Conservation (phyloP, 2,797 vertebrate species). For the Notoglanidium macrostoma region DNA sequence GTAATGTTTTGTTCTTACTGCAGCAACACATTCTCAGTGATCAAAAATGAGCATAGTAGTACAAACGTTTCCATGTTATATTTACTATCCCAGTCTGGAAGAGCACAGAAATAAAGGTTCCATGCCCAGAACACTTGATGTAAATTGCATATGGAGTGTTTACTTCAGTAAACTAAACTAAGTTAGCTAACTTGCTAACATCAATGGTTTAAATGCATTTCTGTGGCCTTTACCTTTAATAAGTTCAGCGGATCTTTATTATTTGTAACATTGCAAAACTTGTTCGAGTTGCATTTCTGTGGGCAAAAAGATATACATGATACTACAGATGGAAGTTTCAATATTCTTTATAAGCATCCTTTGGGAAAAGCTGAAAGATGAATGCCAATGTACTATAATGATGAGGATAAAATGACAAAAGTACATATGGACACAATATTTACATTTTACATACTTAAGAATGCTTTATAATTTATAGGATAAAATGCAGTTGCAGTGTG, state of each 20-base stretch:
- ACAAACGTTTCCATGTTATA: not conserved
- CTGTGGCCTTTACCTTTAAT: conserved; percentile 10
- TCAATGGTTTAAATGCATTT: not conserved
- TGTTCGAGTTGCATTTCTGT: not conserved
- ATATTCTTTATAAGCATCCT: not conserved
- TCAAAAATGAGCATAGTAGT: not conserved
- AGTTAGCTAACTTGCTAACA: not conserved
- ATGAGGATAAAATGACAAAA: not conserved
- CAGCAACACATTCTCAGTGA: not conserved
- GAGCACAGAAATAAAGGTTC: conserved; percentile 43
- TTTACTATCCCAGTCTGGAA: conserved; percentile 6
- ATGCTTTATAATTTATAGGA: not conserved
- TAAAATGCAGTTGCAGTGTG: not conserved
- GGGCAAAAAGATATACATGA: not conserved
- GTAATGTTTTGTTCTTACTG: not conserved
- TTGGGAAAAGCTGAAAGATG: not conserved
- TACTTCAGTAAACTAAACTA: not conserved
- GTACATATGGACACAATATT: too few relatives aligned
- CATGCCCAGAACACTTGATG: conserved; percentile 16
- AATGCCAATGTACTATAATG: not conserved
- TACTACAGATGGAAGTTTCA: not conserved
- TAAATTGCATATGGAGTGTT: conserved; percentile 30
- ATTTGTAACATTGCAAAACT: not conserved
- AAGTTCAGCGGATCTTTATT: conserved; percentile 36
- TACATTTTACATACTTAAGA: not conserved